These are phyloP conservation scores for Carassius gibelio DNA, from an alignment of 2,113 vertebrate species.

Conservation along the genomic window DNA sequence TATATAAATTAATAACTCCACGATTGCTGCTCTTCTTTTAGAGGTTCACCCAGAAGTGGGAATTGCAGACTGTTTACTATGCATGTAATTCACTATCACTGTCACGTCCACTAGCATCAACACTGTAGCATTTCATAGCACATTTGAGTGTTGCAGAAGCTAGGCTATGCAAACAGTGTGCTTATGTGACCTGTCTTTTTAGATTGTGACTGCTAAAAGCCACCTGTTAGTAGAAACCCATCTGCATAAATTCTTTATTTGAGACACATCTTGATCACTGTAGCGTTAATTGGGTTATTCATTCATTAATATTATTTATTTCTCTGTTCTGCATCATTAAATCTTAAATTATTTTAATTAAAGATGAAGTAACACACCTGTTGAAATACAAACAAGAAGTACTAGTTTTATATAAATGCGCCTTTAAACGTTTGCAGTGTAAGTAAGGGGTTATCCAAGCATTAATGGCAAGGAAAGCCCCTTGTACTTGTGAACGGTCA, in stretches of 20 bases:
- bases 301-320: constrained; percentile 6
- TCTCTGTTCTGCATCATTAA: not conserved
- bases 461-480: no score
- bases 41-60: constrained; percentile 11
- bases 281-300: not conserved
- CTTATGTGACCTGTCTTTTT: not conserved
- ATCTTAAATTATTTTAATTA: not conserved
- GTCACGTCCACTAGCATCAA: not conserved
- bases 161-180: not conserved
- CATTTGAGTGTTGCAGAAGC: constrained; percentile 4
- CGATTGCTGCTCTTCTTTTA: not conserved
- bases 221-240: not conserved
- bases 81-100: constrained; percentile 12
- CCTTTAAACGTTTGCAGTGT: no score
- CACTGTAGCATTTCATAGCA: constrained; percentile 1
- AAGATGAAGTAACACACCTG: not conserved
- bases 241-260: not conserved
- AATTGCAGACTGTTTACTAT: constrained; percentile 16
- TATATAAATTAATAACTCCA: constrained; percentile 1
- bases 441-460: no score
- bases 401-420: no score
- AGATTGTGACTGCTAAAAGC: not conserved
- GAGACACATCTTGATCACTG: not conserved
- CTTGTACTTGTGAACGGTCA: no score
- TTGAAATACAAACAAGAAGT: no score